Evolutionary conservation across 2,113 vertebrate genomes (phyloP), one percentile per base, ranked within the genome.

Genomic region (Calyptommatus sinebrachiatus): DNA sequence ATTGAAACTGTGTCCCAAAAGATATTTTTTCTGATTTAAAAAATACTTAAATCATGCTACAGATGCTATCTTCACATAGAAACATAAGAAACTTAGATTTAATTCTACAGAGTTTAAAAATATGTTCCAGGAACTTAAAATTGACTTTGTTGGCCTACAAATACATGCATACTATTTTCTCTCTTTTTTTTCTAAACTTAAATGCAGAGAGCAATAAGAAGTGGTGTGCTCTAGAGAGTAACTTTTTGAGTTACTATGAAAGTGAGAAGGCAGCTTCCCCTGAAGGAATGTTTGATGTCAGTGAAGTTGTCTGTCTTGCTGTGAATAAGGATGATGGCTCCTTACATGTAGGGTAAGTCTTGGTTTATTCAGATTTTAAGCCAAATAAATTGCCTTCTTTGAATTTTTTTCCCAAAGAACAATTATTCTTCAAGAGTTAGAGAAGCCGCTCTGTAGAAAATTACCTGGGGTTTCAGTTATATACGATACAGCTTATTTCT

Each of bases 191-290:
- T 31, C 5, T 61, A 14, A 70, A 70, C 80, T 89, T 80, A 82
- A 88, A 91, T 18, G 60, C 91, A 99, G 98, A 99, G 31, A 95
- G 96, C 92, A 93, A 89, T 46, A 96, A 90, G 61, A 96, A 95
- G 35, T 99, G 98, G 98, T 99, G 98, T 78, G 97, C 97, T 16
- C 87, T 99, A 82, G 98, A 99, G 94, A 96, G 96, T 7, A 96
- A 97, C 68, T 98, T 96, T 89, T 91, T 99, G 84, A 98, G 95
- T 90, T 99, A 97, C 90, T 99, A 99, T 67, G 98, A 99, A 90
- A 97, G 91, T 77, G 96, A 97, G 87, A 95, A 95, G 73, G 95
- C 94, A 72, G 88, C 95, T 2, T 85, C 92, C 8, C 95, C 97
- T 31, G 93, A 95, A 35, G 96, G 97, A 80, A 96, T 97, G 82